Base-by-base conservation (phyloP, 2,797 vertebrate species). In the Echeneis naucrates region DNA sequence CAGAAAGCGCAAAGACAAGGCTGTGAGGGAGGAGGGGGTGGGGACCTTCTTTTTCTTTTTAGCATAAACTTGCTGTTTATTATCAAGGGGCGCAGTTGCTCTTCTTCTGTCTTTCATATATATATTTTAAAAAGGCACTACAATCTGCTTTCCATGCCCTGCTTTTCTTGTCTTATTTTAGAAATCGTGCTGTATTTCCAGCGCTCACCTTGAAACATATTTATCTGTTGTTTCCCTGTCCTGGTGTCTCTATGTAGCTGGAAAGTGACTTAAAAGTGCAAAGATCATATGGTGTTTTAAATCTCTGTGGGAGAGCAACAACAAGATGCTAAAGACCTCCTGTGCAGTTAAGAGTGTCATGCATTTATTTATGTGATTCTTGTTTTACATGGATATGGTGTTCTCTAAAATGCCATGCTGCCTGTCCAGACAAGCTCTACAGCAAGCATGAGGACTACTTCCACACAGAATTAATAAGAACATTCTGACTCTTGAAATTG, bases 31-130 rank as follows among this genome's bases (percentile, higher is more conserved):
- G 87, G 88, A 89, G 92, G 91, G 90, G 92, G 89, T 88, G 85
- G 91, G 88, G 90, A 85, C 87, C 84, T 84, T 85, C 82, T 80
- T 85, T 91, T 91, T 87, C 88, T 86, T 91, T 92, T 92, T 91
- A 92, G 90, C 92, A 92, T 93, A 91, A 92, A 93, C 88, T 93
- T 93, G 84, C 79, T 90, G 84, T 91, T 90, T 87, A 89, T 91
- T 88, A 91, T 88, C 70, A 84, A 72, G 76, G 82, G 82, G 66
- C 83, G 79, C 82, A 77, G 56, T 76, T 84, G 81, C 44, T 83
- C 70, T 71, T 84, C 71, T 51, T 67, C 54, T 47, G 53, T 51
- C 60, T 73, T 84, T 82, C 60, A 75, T 64, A 70, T 74, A 35
- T 73, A 63, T 66, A 21, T 37, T 59, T 40, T n/a, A 71, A 83